phyloP scores from a whole-genome alignment of 2,888 invertebrate species.

The Abrostola tripartita region DNA sequence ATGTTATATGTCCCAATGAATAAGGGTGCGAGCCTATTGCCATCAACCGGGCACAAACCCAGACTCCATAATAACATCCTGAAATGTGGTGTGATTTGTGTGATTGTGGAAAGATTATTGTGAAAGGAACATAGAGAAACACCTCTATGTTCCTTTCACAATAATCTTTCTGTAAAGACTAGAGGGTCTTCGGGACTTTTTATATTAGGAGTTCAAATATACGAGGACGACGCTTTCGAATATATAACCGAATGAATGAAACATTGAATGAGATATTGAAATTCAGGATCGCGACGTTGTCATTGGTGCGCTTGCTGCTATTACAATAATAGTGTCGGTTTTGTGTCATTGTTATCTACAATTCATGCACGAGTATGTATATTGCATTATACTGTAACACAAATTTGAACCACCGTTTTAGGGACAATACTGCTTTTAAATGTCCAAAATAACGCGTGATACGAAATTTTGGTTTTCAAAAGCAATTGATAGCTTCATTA shows the following conservation, averaged over 20 bases:
- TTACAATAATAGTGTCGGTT: background rate
- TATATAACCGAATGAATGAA: background rate
- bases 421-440: constrained; percentile 15
- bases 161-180: background rate
- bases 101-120: background rate
- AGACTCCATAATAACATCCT: no score
- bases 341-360: background rate
- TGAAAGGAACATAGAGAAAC: background rate
- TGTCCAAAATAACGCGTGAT: constrained; percentile 18
- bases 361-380: background rate
- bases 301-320: background rate
- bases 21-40: no score
- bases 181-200: background rate
- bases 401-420: background rate
- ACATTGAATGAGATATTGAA: background rate
- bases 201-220: background rate
- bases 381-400: background rate
- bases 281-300: background rate
- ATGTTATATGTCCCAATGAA: no score
- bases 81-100: no score
- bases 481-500: constrained; percentile 56
- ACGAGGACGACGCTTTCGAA: background rate
- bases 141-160: background rate
- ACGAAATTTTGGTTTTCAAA: constrained; percentile 35
- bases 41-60: no score